A percentile compares a stretch with the other conserved stretches of the same genome.
Evolutionary conservation across 2,888 invertebrate genomes (phyloP).

Genomic region (Acronicta aceris): DNA sequence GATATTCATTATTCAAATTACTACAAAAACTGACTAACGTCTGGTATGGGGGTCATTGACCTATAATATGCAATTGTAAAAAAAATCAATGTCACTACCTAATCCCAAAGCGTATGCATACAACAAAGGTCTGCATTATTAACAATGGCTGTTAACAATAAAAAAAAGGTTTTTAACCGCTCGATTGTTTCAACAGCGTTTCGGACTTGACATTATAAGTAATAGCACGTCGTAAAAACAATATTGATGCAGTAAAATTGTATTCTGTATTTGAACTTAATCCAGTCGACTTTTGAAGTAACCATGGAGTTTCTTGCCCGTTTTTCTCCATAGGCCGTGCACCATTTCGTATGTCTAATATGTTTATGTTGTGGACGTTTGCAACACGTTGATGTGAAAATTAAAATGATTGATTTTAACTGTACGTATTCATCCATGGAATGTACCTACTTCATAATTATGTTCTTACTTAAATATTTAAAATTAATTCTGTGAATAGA

Average conservation of each 20-base stretch:
- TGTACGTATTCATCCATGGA: too few species aligned
- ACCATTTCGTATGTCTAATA: too few species aligned
- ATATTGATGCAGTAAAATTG: slow-evolving; percentile 60
- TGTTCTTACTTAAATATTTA: too few species aligned
- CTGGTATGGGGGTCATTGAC: slow-evolving; percentile 47
- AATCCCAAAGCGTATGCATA: slow-evolving; percentile 59
- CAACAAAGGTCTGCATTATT: slow-evolving; percentile 64
- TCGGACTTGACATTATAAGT: slow-evolving; percentile 65
- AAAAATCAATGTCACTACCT: slow-evolving; percentile 60
- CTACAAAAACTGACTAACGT: slow-evolving; percentile 44
- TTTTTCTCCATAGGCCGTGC: too few species aligned
- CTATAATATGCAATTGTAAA: slow-evolving; percentile 66
- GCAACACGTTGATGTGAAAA: too few species aligned
- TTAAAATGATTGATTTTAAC: too few species aligned
- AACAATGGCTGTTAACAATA: slow-evolving; percentile 69
- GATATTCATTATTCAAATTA: slow-evolving; percentile 49
- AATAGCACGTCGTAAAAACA: slow-evolving; percentile 59
- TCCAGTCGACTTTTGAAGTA: slow-evolving; percentile 17
- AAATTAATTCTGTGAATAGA: too few species aligned
- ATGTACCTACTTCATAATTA: too few species aligned
- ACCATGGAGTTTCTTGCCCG: too few species aligned
- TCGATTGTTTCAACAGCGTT: slow-evolving; percentile 66
- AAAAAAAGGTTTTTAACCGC: slow-evolving; percentile 65
- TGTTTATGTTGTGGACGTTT: too few species aligned
- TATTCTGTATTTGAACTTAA: slow-evolving; percentile 36